A percentile compares a stretch with the other conserved stretches of the same genome.
Evolutionary conservation across 2,888 invertebrate species (phyloP).

Genomic region (Dryobota labecula): DNA sequence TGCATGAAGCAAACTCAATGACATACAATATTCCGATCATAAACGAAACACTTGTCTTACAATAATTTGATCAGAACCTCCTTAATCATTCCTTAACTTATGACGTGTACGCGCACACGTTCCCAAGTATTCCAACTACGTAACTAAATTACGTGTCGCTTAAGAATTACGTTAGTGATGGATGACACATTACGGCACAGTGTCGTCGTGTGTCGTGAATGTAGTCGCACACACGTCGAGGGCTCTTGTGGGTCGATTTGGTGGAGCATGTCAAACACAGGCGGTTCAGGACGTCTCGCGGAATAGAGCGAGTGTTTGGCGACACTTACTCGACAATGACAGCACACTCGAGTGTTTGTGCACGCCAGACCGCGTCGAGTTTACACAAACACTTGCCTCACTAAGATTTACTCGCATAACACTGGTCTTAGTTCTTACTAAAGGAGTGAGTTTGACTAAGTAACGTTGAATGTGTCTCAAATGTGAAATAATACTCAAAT

Average conservation of each 20-base stretch:
- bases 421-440: slow-evolving; percentile 66
- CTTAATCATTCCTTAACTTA: slow-evolving; percentile 73
- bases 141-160: slow-evolving; percentile 63
- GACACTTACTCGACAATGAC: slow-evolving; percentile 80
- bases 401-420: slow-evolving; percentile 74
- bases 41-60: slow-evolving; percentile 70
- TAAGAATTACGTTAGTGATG: slow-evolving; percentile 63
- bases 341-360: slow-evolving; percentile 75
- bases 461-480: slow-evolving; percentile 28
- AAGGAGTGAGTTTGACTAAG: slow-evolving; percentile 22
- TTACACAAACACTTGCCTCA: slow-evolving; percentile 73
- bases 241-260: slow-evolving; percentile 79
- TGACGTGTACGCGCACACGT: slow-evolving; percentile 61
- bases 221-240: slow-evolving; percentile 67
- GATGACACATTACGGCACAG: slow-evolving; percentile 62
- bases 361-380: slow-evolving; percentile 70
- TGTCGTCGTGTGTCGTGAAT: slow-evolving; percentile 59
- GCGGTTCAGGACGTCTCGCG: slow-evolving; percentile 74
- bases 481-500: slow-evolving; percentile 9
- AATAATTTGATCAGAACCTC: slow-evolving; percentile 75
- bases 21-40: slow-evolving; percentile 51
- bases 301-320: slow-evolving; percentile 77
- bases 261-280: slow-evolving; percentile 80
- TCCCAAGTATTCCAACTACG: slow-evolving; percentile 64
- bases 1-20: slow-evolving; percentile 27